Percentiles rank a stretch among this genome's conserved stretches.
Conservation (phyloP, 1,140 invertebrate genomes). For the Halesus radiatus region DNA sequence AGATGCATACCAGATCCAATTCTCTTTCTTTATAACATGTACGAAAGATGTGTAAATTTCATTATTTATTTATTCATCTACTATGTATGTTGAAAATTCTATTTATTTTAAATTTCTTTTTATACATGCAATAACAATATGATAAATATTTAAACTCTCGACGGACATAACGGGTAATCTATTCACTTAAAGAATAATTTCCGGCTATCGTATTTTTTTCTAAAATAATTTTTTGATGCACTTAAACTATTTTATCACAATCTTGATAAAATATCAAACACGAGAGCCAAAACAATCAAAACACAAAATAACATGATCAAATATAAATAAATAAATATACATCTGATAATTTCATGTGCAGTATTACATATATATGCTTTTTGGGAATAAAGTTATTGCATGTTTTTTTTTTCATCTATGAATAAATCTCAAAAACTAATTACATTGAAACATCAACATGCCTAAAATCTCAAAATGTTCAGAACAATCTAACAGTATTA, state of each 20-base stretch:
- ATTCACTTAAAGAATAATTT: not conserved
- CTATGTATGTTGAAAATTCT: not conserved
- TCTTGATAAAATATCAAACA: constrained; percentile 32
- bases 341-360: no score
- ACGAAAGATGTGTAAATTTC: not conserved
- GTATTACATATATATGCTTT: no score
- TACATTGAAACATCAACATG: no score
- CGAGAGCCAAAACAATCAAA: not conserved
- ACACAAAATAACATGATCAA: no score
- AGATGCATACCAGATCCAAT: not conserved
- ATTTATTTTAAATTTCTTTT: not conserved
- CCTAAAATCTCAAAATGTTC: no score
- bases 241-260: constrained; percentile 8
- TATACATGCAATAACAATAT: constrained; percentile 6
- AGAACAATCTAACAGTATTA: no score
- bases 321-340: no score
- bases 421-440: no score
- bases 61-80: not conserved
- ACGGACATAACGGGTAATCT: not conserved
- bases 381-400: no score
- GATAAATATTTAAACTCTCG: not conserved
- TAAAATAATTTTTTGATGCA: not conserved
- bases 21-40: not conserved
- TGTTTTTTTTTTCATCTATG: no score
- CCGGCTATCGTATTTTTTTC: constrained; percentile 11